These are phyloP conservation scores for Cataglyphis cursor DNA, from an alignment of 2,888 invertebrate genomes.

Conservation along the genomic window DNA sequence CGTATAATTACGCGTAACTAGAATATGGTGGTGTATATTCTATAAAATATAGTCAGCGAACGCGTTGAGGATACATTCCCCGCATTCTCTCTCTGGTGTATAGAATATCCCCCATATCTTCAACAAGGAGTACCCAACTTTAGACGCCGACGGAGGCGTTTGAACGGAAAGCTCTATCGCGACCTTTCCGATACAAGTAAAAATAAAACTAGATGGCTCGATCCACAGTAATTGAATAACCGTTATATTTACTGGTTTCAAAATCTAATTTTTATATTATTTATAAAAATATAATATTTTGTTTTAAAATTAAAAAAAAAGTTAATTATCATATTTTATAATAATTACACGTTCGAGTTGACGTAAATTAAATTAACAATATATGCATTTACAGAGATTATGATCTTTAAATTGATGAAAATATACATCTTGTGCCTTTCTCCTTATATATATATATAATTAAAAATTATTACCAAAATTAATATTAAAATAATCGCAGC, in stretches of 20 bases:
- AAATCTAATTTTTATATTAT: conserved; percentile 14
- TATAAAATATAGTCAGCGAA: conserved; percentile 36
- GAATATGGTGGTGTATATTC: conserved; percentile 42
- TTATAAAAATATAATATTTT: not conserved
- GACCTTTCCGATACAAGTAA: conserved; percentile 25
- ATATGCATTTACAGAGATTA: not conserved
- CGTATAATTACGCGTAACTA: conserved; percentile 46
- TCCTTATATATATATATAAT: not conserved
- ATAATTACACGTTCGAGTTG: not conserved
- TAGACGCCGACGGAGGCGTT: conserved; percentile 32
- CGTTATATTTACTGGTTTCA: not conserved
- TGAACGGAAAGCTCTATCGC: conserved; percentile 1
- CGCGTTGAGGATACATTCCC: conserved; percentile 26
- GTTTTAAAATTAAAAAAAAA: not conserved
- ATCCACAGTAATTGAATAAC: conserved; percentile 34
- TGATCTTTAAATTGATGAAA: conserved; percentile 24
- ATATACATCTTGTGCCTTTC: not conserved
- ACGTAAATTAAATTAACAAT: not conserved
- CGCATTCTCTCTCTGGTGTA: conserved; percentile 41
- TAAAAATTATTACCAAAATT: conserved; percentile 31
- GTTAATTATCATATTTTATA: not conserved
- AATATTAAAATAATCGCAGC: conserved; percentile 35
- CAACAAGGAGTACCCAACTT: conserved; percentile 49
- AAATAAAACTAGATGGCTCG: conserved; percentile 39
- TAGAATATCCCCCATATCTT: conserved; percentile 39